Percentiles rank a stretch among this genome's conserved stretches.
Evolutionary conservation across 2,888 invertebrate genomes (phyloP).

Genomic region (Trichacis sp.): DNA sequence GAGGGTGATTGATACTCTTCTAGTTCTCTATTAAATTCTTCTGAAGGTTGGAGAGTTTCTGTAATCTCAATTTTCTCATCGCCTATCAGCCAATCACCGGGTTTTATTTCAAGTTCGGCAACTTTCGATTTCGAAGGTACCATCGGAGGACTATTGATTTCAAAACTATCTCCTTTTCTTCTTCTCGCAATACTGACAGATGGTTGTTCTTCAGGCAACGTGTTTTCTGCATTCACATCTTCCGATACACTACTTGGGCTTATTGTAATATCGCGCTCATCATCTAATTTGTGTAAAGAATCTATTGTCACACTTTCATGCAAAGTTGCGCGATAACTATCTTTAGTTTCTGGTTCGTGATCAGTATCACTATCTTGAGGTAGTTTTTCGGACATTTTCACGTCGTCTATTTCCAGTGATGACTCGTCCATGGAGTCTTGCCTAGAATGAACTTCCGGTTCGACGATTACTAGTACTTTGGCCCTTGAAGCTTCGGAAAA

Average conservation of each 20-base stretch:
- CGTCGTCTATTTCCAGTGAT: conserved; percentile 60
- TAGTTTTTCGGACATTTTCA: conserved; percentile 47
- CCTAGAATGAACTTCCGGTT: conserved; percentile 53
- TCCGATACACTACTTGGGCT: conserved; percentile 59
- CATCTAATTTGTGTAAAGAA: conserved; percentile 55
- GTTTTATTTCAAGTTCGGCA: conserved; percentile 61
- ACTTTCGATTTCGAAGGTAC: conserved; percentile 58
- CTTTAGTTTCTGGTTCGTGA: conserved; percentile 40
- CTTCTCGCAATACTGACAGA: conserved; percentile 34
- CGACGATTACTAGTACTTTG: conserved; percentile 57
- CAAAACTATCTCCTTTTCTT: conserved; percentile 55
- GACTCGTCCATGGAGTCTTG: conserved; percentile 61
- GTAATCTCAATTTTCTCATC: conserved; percentile 66
- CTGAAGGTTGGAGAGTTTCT: conserved; percentile 60
- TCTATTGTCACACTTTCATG: conserved; percentile 58
- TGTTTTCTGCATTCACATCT: conserved; percentile 53
- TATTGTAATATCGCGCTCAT: conserved; percentile 55
- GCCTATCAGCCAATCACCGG: conserved; percentile 65
- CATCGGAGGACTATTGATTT: conserved; percentile 60
- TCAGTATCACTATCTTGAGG: conserved; percentile 43
- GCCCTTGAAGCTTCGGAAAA: conserved; percentile 53
- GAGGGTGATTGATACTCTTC: conserved; percentile 59
- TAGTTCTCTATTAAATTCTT: conserved; percentile 63
- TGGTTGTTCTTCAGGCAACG: conserved; percentile 47
- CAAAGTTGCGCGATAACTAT: conserved; percentile 47